A percentile compares a stretch with the other conserved stretches of the same genome.
These are phyloP conservation scores for Bos javanicus DNA, from an alignment of 2,113 vertebrate species.

Conservation along the genomic window DNA sequence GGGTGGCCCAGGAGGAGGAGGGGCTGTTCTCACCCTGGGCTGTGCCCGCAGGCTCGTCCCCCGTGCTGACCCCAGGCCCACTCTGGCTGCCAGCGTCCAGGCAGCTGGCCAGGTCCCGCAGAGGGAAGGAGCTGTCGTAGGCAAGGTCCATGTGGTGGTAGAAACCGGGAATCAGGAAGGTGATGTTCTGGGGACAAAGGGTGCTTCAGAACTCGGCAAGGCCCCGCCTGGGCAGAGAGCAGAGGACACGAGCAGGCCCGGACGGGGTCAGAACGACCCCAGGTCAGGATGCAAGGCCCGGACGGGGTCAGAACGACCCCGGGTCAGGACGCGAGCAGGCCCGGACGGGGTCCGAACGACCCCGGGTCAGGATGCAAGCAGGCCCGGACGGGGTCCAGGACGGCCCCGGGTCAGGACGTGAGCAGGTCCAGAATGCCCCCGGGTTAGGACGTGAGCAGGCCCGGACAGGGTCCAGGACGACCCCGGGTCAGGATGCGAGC, in stretches of 20 bases:
- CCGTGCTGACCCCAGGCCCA: neutral
- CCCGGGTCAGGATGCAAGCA: no score
- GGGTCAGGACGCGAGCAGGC: accelerated
- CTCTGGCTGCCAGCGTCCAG: neutral
- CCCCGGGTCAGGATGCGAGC: no score
- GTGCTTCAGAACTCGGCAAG: neutral
- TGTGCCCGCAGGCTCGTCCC: neutral
- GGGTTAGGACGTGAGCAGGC: no score
- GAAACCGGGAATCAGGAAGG: constrained; percentile 93
- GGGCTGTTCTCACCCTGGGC: constrained; percentile 57
- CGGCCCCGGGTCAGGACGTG: accelerated
- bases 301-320: no score
- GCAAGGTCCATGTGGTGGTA: constrained; percentile 83
- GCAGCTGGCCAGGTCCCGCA: constrained; percentile 42
- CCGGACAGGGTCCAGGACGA: no score
- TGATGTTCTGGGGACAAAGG: constrained; percentile 84
- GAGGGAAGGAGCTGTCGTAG: constrained; percentile 52
- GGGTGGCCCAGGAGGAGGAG: accelerated
- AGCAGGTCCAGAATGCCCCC: no score
- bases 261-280: no score
- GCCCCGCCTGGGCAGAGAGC: accelerated
- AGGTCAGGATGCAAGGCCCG: no score
- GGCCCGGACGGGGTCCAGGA: no score
- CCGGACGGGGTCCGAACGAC: neutral
- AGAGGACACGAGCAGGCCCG: accelerated